These are phyloP conservation scores for Xiphophorus birchmanni DNA, from an alignment of 2,797 vertebrate species.

Conservation along the genomic window DNA sequence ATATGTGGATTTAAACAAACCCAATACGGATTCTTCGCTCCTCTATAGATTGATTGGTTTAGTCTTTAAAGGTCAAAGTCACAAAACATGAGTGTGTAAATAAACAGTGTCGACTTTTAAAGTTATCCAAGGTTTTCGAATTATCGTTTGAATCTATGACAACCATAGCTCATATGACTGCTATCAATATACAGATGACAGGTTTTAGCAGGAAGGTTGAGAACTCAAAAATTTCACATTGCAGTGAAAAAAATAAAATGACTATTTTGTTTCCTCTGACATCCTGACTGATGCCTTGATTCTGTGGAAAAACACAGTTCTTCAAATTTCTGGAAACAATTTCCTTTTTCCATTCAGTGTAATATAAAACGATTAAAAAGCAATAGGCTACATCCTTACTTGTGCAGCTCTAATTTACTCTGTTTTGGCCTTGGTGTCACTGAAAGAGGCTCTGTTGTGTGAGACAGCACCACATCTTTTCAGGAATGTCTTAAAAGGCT, in stretches of 20 bases:
- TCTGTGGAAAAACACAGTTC: conserved; percentile 49
- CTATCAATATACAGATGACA: conserved; percentile 28
- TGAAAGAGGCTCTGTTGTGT: conserved; percentile 56
- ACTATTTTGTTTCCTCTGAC: conserved; percentile 47
- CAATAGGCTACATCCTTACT: background rate
- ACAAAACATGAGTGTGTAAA: conserved; percentile 84
- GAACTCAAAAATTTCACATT: background rate
- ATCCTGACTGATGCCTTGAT: conserved; percentile 11
- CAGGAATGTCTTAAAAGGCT: conserved; percentile 32
- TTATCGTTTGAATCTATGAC: conserved; percentile 57
- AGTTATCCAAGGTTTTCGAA: conserved; percentile 51
- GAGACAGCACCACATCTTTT: conserved; percentile 62
- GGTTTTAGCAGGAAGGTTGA: conserved; percentile 11
- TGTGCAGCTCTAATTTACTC: conserved; percentile 87
- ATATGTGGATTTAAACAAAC: conserved; percentile 84
- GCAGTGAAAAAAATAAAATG: conserved; percentile 49
- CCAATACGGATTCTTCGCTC: conserved; percentile 76
- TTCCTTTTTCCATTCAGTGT: background rate
- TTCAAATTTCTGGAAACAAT: conserved; percentile 60
- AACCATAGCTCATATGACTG: conserved; percentile 32
- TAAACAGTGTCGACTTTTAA: conserved; percentile 69
- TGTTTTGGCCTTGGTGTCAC: conserved; percentile 81
- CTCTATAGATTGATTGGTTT: conserved; percentile 82
- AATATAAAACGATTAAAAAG: background rate
- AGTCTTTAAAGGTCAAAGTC: conserved; percentile 84